phyloP scores from a whole-genome alignment of 2,113 vertebrate genomes.

The Castor canadensis region DNA sequence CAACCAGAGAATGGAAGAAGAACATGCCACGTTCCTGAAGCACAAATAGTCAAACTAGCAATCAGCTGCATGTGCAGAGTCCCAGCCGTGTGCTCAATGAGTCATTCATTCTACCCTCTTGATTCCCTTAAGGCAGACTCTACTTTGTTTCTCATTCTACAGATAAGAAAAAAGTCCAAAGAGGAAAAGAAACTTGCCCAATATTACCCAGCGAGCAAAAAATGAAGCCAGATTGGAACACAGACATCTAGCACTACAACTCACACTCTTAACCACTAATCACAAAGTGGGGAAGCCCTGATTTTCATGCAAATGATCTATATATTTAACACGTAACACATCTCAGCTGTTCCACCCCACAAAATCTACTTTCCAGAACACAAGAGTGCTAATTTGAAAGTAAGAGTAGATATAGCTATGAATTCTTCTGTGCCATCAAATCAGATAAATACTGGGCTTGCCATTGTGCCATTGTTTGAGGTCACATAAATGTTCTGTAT shows the following conservation, averaged over 20 bases:
- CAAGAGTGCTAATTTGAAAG: background rate
- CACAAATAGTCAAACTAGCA: background rate
- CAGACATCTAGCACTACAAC: background rate
- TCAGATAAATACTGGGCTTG: background rate
- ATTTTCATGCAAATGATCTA: background rate
- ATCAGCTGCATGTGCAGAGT: background rate
- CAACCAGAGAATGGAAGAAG: background rate
- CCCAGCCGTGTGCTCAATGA: background rate
- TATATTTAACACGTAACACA: background rate
- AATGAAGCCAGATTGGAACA: background rate
- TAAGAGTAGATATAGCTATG: background rate
- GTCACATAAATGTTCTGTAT: background rate
- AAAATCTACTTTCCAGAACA: constrained; percentile 12
- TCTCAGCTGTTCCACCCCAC: background rate
- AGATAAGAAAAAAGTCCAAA: background rate
- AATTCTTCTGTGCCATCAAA: background rate
- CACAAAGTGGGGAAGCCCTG: background rate
- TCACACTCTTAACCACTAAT: background rate
- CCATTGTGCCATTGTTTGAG: background rate
- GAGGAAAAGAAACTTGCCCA: background rate
- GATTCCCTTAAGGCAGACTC: background rate
- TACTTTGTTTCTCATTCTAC: background rate
- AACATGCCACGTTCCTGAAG: background rate
- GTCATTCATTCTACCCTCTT: background rate
- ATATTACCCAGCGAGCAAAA: background rate